Evolutionary conservation across 2,113 vertebrate genomes (phyloP).

Genomic region (Leptobrachium ailaonicum): DNA sequence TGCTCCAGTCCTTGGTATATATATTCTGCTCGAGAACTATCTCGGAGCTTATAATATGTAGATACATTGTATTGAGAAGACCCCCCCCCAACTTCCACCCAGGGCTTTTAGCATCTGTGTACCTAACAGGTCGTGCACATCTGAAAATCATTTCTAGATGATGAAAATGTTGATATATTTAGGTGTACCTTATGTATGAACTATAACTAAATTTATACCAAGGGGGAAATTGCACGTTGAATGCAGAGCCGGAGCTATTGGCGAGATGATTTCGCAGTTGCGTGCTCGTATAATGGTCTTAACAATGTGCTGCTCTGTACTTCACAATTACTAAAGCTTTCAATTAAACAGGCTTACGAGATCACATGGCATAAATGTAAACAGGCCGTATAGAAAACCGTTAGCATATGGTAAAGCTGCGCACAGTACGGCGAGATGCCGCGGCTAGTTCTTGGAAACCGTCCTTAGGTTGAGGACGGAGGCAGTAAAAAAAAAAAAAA

Average conservation of each 20-base stretch:
- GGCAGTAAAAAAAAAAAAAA: constrained; percentile 19
- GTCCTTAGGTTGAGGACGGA: constrained; percentile 22
- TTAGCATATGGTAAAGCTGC: constrained; percentile 34
- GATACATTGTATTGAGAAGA: too few species aligned
- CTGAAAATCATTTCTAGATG: background rate
- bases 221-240: background rate
- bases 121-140: background rate
- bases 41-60: too few species aligned
- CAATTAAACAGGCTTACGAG: constrained; percentile 14
- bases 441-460: constrained; percentile 37
- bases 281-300: background rate
- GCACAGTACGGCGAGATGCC: constrained; percentile 17
- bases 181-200: background rate
- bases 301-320: background rate
- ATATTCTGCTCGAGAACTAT: too few species aligned
- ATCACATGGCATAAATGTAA: constrained; percentile 11
- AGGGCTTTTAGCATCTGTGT: too few species aligned
- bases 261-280: background rate
- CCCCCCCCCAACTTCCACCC: too few species aligned
- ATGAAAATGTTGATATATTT: background rate
- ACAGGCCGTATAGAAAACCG: constrained; percentile 9
- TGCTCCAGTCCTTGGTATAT: too few species aligned
- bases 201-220: background rate
- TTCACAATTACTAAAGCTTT: constrained; percentile 14
- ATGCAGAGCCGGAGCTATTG: background rate